Evolutionary conservation across 2,797 vertebrate genomes (phyloP).

Genomic region (Acanthiza pusilla): DNA sequence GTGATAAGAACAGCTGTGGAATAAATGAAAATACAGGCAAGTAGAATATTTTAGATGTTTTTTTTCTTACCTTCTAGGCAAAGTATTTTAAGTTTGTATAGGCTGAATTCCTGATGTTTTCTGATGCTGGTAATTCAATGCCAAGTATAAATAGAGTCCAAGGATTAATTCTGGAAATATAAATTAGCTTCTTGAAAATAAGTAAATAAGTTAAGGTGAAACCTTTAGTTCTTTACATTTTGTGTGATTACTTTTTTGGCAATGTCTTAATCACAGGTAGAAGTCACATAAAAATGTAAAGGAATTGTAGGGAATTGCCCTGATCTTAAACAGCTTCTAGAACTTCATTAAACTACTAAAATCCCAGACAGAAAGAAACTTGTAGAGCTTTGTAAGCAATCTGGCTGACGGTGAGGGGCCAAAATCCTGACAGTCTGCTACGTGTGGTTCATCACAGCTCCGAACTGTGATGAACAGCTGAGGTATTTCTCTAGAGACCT

Average conservation of each 20-base stretch:
- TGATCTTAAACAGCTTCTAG: not conserved
- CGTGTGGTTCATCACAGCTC: not conserved
- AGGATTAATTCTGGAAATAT: not conserved
- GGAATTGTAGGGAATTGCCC: not conserved
- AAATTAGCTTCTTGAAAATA: not conserved
- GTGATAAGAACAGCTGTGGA: not conserved
- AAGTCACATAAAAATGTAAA: not conserved
- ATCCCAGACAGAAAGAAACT: not conserved
- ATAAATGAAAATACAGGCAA: not conserved
- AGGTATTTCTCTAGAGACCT: not conserved
- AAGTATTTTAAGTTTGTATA: not conserved
- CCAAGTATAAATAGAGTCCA: not conserved
- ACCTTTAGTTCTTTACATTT: not conserved
- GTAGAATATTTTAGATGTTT: not conserved
- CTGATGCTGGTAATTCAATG: not conserved
- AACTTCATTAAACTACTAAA: not conserved
- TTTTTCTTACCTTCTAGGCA: not conserved
- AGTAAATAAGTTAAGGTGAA: not conserved
- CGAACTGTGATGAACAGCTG: not conserved
- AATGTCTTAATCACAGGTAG: not conserved
- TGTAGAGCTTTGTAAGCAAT: not conserved
- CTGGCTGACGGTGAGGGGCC: not conserved
- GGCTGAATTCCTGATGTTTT: not conserved
- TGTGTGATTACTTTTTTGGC: not conserved
- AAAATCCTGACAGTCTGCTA: not conserved